Base-by-base conservation (phyloP, 2,888 invertebrate species). In the Branchipolynoe longqiensis region DNA sequence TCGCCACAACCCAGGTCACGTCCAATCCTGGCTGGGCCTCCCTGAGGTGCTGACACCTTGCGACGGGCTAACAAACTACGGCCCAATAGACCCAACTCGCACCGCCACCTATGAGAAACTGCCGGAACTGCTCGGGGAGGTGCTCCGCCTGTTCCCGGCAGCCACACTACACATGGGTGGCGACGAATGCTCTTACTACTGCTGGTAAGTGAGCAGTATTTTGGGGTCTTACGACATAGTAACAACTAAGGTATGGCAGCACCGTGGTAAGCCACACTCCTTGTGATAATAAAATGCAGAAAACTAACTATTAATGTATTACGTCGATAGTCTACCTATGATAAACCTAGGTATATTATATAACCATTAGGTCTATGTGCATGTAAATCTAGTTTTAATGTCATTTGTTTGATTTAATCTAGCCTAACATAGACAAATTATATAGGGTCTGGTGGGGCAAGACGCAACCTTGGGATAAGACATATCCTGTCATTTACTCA, bases 131-230 rank as follows among this genome's bases (percentile, higher is more conserved):
- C n/a, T 62, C 6, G n/a, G 25, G 25, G 62, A 62, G n/a, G 62
- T 62, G 6, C n/a, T 62, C n/a, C 12, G 28, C 6, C 25, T 62
- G n/a, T 62, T 62, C n/a, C 62, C 62, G 8, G 62, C 8, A 6
- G 8, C n/a, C 8, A 62, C 12, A 6, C 6, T 62, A 8, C 62
- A 62, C 62, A 6, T 62, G 25, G 62, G 62, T 12, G 62, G 62
- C 12, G 62, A 62, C n/a, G 62, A 62, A 25, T 62, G 62, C 28
- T 62, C 62, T 25, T 62, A 62, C 28, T 62, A 12, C n/a, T 62
- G 62, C n/a, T 62, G 62, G 62, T 62, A 25, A 62, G 62, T 62
- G n/a, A 25, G 62, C n/a, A 8, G 62, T 12, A 6, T 62, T 14
- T 62, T 25, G 62, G 62, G 25, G n/a, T 62, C 48, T 48, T 48